Evolutionary conservation across 1,140 invertebrate species (phyloP).

Genomic region (Phocides pigmalion): DNA sequence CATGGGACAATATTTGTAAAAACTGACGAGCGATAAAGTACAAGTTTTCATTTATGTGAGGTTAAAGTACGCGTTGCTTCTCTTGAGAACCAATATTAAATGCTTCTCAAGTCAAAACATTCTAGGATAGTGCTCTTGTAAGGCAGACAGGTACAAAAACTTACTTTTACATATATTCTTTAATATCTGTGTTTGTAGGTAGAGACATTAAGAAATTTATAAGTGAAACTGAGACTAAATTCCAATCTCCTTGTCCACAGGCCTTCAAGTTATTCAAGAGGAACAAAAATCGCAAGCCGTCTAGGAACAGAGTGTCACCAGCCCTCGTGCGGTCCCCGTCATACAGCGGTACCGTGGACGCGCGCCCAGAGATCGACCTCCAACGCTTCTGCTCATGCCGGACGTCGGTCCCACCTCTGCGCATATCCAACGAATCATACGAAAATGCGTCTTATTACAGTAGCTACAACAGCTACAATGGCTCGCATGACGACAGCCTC

Average conservation of each 20-base stretch:
- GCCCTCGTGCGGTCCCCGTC: constrained; percentile 61
- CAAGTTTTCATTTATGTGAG: no score
- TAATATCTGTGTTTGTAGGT: no score
- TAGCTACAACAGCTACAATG: constrained; percentile 52
- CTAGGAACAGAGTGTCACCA: constrained; percentile 65
- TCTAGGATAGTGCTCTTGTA: no score
- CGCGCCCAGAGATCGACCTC: constrained; percentile 65
- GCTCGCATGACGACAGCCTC: constrained; percentile 32
- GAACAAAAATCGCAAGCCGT: constrained; percentile 56
- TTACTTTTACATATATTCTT: no score
- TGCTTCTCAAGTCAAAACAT: no score
- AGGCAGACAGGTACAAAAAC: no score
- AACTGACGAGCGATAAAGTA: no score
- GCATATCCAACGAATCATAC: constrained; percentile 48
- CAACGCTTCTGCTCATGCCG: constrained; percentile 67
- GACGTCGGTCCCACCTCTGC: constrained; percentile 52
- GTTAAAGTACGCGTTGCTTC: no score
- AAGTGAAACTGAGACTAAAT: not conserved
- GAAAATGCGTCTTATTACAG: constrained; percentile 60
- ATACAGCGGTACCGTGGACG: constrained; percentile 70
- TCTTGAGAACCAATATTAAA: no score
- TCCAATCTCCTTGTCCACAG: constrained; percentile 54
- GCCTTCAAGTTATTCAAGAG: constrained; percentile 77
- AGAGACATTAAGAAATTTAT: no score
- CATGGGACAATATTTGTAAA: no score